Evolutionary conservation across 2,797 vertebrate species (phyloP), one percentile per base, ranked within the genome.

Genomic region (Anguilla megastoma): DNA sequence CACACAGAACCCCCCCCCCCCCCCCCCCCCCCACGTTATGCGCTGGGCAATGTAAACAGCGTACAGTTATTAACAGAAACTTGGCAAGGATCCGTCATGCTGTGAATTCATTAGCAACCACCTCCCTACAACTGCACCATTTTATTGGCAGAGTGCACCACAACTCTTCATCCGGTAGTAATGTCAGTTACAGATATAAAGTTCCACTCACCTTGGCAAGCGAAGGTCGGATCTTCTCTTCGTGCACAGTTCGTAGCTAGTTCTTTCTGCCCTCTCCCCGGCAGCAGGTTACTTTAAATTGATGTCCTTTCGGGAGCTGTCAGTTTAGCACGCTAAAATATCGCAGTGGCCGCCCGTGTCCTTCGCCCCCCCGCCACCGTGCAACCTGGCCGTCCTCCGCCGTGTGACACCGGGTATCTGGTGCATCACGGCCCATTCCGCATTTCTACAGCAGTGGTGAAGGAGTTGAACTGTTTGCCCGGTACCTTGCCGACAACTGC

Each of bases 371-470:
- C 89, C 87, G 92, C 89, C 89, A 90, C 50, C 45, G 84, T 85
- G 76, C 85, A 86, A 88, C 85, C 94, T 88, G 90, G 89, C 94
- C 90, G 93, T 93, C 87, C 89, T 80, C 80, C 30, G 45, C 30
- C 58, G 85, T 87, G 69, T 88, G 83, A 85, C 79, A 82, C 45
- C 79, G 21, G 45, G 79, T 82, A 74, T 89, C 89, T 88, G 88
- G 88, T 71, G 90, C 91, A 90, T 94, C 92, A 91, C 92, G 90
- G 91, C 93, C 88, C 91, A 90, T 90, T 86, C 36, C 33, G 84
- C 84, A 79, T 82, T 82, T 82, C 79, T 58, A 79, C 80, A 66
- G 60, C 76, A 58, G 0, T 48, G 85, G 79, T 60, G 88, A 56
- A 71, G 9, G 87, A 90, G 89, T 82, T 86, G 24, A 63, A 86